Percentiles rank a stretch among this genome's conserved stretches.
Evolutionary conservation across 2,888 invertebrate species (phyloP).

Genomic region (Lasioglossum oenotherae): DNA sequence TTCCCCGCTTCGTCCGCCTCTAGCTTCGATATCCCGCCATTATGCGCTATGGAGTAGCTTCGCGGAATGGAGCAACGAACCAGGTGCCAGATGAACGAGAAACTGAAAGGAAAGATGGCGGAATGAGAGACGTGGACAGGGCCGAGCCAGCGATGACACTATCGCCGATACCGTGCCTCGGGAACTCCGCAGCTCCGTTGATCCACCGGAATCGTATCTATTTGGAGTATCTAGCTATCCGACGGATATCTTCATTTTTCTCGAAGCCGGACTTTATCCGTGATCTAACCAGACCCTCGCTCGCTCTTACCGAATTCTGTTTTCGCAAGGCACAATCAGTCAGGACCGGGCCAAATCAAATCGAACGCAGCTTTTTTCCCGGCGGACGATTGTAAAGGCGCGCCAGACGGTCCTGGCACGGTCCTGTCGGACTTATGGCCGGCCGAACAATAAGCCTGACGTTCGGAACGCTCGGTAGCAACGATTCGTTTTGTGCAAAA

Average conservation of each 20-base stretch:
- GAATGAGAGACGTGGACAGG: constrained; percentile 20
- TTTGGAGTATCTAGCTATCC: constrained; percentile 45
- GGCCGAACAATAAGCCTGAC: constrained; percentile 53
- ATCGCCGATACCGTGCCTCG: constrained; percentile 28
- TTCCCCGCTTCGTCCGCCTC: not conserved
- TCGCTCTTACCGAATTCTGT: constrained; percentile 54
- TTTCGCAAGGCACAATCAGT: constrained; percentile 50
- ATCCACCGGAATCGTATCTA: constrained; percentile 49
- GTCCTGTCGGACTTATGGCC: constrained; percentile 53
- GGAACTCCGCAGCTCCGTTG: constrained; percentile 37
- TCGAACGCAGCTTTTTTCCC: constrained; percentile 48
- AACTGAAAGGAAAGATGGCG: constrained; percentile 20
- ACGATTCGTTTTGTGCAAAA: constrained; percentile 53
- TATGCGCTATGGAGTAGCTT: constrained; percentile 50
- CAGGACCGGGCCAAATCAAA: constrained; percentile 35
- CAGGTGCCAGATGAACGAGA: not conserved
- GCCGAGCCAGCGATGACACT: constrained; percentile 22
- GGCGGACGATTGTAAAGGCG: constrained; percentile 44
- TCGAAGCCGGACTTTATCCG: constrained; percentile 2
- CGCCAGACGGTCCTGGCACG: constrained; percentile 55
- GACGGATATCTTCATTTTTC: constrained; percentile 41
- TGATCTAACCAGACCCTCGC: not conserved
- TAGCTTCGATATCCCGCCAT: constrained; percentile 55
- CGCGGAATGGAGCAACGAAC: constrained; percentile 15
- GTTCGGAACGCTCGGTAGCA: constrained; percentile 23